These are phyloP conservation scores for Mimas tiliae DNA, from an alignment of 2,888 invertebrate species.

Conservation along the genomic window DNA sequence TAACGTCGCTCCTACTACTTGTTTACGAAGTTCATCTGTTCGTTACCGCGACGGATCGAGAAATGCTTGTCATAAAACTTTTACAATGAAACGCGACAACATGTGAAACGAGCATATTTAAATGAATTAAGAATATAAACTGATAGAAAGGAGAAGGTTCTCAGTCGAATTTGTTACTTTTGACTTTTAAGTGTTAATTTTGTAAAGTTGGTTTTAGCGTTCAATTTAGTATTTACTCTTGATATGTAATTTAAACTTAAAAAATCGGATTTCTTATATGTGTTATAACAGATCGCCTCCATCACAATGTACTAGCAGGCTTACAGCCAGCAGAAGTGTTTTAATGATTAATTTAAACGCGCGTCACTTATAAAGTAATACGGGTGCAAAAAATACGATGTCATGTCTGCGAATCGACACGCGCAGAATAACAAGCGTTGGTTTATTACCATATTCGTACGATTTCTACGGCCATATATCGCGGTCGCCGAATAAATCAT, in stretches of 20 bases:
- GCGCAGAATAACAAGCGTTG: slow-evolving; percentile 47
- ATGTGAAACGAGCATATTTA: too few species aligned
- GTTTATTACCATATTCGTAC: slow-evolving; percentile 45
- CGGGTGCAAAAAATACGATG: slow-evolving; percentile 54
- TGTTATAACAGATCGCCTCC: too few species aligned
- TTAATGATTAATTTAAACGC: slow-evolving; percentile 21
- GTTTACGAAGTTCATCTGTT: slow-evolving; percentile 22
- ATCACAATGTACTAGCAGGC: neutral
- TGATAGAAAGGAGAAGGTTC: too few species aligned
- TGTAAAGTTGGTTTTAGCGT: too few species aligned
- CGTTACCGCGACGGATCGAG: neutral
- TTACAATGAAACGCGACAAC: too few species aligned
- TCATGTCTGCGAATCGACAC: slow-evolving; percentile 46
- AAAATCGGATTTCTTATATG: too few species aligned
- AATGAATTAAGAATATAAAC: too few species aligned
- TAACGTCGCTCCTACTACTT: slow-evolving; percentile 40
- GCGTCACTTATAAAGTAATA: slow-evolving; percentile 34
- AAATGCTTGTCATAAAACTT: neutral
- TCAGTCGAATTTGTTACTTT: too few species aligned
- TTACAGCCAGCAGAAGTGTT: neutral
- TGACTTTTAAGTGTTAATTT: too few species aligned
- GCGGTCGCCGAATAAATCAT: slow-evolving; percentile 5
- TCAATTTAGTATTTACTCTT: too few species aligned
- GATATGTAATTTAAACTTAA: too few species aligned
- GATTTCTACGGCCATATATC: neutral